Base-by-base conservation (phyloP, 2,888 invertebrate genomes). In the Lithophane socia region DNA sequence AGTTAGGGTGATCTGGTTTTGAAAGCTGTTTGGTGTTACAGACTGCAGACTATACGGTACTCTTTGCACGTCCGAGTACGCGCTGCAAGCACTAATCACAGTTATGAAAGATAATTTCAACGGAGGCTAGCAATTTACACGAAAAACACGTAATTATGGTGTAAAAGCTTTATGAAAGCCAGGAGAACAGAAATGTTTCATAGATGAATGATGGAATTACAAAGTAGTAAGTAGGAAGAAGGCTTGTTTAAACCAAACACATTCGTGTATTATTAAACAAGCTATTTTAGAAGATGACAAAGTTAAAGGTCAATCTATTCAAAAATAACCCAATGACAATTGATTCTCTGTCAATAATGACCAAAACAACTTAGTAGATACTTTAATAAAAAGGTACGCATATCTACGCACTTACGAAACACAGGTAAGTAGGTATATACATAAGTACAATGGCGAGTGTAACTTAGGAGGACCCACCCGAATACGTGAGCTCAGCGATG, bases 401-500 rank as follows among this genome's bases (percentile, higher is more conserved):
- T n/a, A 76, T 88, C 87, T 91, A 86, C 92, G 92, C 88, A 90
- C 89, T 93, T 93, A 88, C 88, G 90, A 91, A 92, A 92, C 84
- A 86, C 78, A 85, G 83, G 87, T 88, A 86, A 3, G 13, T 54
- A 56, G 12, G 56, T 24, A 2, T 24, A 58, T 29, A n/a, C n/a
- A 29, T 24, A 58, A 9, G 82, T 89, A 88, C 84, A 82, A 84
- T 83, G 86, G 83, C 74, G 72, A 85, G 82, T 82, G 79, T 44
- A 86, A 86, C 85, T 90, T 87, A 89, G 49, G 83, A 90, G 83
- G 90, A 87, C 91, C 89, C 89, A 86, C 91, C 92, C 91, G 90
- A 93, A 94, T 93, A 91, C 87, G 90, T 93, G 89, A 93, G 69
- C 47, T 63, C 70, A 78, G 88, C 92, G 94, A 95, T 96, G 96